Base-by-base conservation (phyloP, 1,140 invertebrate genomes). In the Drosophila jambulina region DNA sequence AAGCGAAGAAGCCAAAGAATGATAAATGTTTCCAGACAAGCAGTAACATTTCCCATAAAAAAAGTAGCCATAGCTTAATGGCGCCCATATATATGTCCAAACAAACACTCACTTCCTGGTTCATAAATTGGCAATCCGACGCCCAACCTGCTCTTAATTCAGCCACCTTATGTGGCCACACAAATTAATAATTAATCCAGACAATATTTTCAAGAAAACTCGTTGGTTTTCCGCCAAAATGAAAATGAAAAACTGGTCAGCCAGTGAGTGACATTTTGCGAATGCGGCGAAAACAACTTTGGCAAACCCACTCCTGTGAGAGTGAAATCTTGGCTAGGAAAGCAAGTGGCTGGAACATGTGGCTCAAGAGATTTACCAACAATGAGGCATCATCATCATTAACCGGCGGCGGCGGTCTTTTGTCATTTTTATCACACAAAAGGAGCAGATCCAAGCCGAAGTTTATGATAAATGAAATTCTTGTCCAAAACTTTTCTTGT, bases 391-490 rank as follows among this genome's bases (percentile, higher is more conserved):
- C 62, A 76, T 86, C 80, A 76, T 76, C 79, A 87, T 86, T 82
- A 82, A 87, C 76, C 70, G 54, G 49, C 45, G 25, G 27, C 71
- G n/a, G 10, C 61, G 65, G 72, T 87, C 83, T 87, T 87, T 87
- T 87, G 83, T 88, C 83, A 87, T 87, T 76, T 54, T 59, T 56
- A 84, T 78, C 68, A 43, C 53, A 72, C 67, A 71, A 72, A 59
- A 72, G 60, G 42, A 32, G 45, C 34, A 25, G 15, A 32, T 60
- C n/a, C 57, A 34, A 10, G 29, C 29, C 25, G 19, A 61, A 68
- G 60, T 77, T 65, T 53, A 78, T 87, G 83, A 87, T 87, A 83
- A 87, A 87, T 87, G 83, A 80, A 87, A 80, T 87, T 80, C 79
- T 60, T 80, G 80, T 43, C 45, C 48, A 70, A 80, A 83, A 88